Base-by-base conservation (phyloP, 2,113 vertebrate species). In the Entomyzon cyanotis region DNA sequence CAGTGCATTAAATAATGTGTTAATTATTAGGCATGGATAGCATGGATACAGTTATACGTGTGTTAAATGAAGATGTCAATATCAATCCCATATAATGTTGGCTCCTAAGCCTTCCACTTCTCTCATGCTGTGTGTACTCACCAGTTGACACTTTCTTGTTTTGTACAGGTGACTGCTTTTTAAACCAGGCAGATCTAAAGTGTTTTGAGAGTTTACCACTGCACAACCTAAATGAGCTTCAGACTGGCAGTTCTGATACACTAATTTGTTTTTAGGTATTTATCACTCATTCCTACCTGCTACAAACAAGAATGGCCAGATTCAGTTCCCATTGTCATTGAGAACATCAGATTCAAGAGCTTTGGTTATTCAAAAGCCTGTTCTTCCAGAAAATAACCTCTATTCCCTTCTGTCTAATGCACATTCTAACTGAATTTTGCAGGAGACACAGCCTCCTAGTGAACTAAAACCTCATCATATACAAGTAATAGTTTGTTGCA, bases 41-140 rank as follows among this genome's bases (percentile, higher is more conserved):
- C 19, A 15, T 3, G 2, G 46, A 24, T 10, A 15, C 7, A 35
- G 56, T 50, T 35, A 46, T 10, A 31, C 0, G 0, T 9, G 10
- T 76, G 33, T 83, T n/a, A 76, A 50, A 53, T 33, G 41, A 64
- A 63, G 5, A 3, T 1, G 3, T 63, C 28, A 41, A 11, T 33
- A 37, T 35, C 20, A 14, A 2, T 39, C 33, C 37, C 35, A 2
- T 3, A 9, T 8, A 3, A 37, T 2, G 22, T 1, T 60, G 79
- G 46, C 50, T 92, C 49, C 19, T 12, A 15, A 22, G 49, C 47
- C 73, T 52, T 52, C 35, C 13, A 2, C 27, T 17, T 13, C 4
- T 3, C 17, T 2, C 0, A 3, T 4, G 25, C 30, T 33, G n/a
- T 20, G 19, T 2, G 1, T 37, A 73, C 87, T 86, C 77, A 65